Base-by-base conservation (phyloP, 2,797 vertebrate species). In the Chloroceryle inda region DNA sequence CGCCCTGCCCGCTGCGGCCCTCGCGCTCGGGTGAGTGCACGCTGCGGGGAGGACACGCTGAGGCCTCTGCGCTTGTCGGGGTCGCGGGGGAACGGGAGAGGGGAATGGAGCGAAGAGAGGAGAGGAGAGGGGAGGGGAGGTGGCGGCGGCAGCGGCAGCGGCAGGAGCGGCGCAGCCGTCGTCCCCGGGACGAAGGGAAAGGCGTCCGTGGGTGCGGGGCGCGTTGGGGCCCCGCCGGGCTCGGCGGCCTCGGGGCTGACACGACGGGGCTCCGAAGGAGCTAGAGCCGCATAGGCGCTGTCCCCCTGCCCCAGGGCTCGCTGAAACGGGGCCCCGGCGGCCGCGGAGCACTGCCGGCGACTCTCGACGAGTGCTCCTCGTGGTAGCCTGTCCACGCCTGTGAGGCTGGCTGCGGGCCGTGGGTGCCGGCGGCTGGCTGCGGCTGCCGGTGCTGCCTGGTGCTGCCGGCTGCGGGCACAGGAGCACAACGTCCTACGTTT, bases 401-500 rank as follows among this genome's bases (percentile, higher is more conserved):
- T 11, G 20, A 3, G 62, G 21, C 42, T 17, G 56, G 33, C 19
- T 7, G 44, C 16, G 73, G 45, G 18, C 26, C 3, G 6, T 47
- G 62, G 3, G 38, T 38, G 38, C 38, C 38, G 38, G 38, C 19
- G 13, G 14, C 33, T 2, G 69, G 11, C 24, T 4, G 31, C 55
- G 38, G 13, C 38, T 38, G 38, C 44, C 44, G 44, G 44, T 45
- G 44, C 44, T 44, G 42, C 42, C 42, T 11, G 22, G 47, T 49
- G 47, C 47, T 8, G 47, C 44, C 44, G 20, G 44, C 44, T 11
- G 56, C 18, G 9, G 63, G 23, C 20, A 6, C 17, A 3, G 44
- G 15, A 37, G 33, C 56, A 1, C 27, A 0, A 0, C 7, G 44
- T 9, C 2, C 26, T 16, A 33, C 6, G 3, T 2, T 17, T 6